Evolutionary conservation across 1,140 invertebrate genomes (phyloP), one percentile per base, ranked within the genome.

Genomic region (Andricus grossulariae): DNA sequence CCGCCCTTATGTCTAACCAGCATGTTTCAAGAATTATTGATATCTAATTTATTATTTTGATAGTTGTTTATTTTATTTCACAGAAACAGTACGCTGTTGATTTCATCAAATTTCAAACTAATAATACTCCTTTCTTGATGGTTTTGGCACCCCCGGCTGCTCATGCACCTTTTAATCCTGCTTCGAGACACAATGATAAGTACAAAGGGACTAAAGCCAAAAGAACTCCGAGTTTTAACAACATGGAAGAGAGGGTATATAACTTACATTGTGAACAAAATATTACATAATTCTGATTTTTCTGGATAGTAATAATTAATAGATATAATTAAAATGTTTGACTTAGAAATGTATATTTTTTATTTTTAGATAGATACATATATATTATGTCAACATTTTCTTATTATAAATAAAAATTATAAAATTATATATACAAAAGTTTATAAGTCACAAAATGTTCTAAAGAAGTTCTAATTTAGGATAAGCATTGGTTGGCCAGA

Each of bases 101-200:
- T 7, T 97, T 97, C 86, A 87, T 96, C 12, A 80, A 84, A 39
- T 83, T 80, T 32, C 84, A 88, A 39, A 55, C 76, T 0, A 77
- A 81, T 7, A 25, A 83, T 6, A 74, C 88, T 12, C 95, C 95
- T 13, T 97, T 98, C 86, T 94, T 98, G 51, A 96, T 97, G 94
- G 94, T 97, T 80, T 82, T 98, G 11, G 94, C 96, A 3, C 95
- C 96, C 1, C 97, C 97, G 19, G 96, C 97, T 0, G 94, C 95
- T 13, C 97, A 98, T 90, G 93, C 93, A 52, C 97, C 97, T 0
- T 97, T 97, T 87, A 96, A 94, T 2, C 95, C 97, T 3, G 96
- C 96, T 0, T 90, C 93, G 0, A 92, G 96, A 76, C 96, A 97
- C 88, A 86, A 89, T 12, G 92, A 93, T 66, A 89, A 86, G 19